These are phyloP conservation scores for Vannuccia rotundouncinata DNA, from an alignment of 2,888 invertebrate species.

Conservation along the genomic window DNA sequence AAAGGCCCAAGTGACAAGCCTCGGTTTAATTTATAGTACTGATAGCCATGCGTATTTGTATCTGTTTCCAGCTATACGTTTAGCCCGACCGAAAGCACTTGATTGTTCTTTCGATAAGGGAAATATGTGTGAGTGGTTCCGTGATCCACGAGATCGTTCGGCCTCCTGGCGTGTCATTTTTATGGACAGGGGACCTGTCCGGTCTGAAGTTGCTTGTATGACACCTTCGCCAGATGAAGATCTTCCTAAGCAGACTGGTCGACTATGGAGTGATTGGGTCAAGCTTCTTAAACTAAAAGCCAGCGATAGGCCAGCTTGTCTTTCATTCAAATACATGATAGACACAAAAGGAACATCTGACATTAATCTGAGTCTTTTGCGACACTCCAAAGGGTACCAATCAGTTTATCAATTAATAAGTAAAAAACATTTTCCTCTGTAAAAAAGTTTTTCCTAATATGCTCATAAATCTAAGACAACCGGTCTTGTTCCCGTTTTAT, in stretches of 20 bases:
- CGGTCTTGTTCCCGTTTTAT: no score
- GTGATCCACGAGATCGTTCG: constrained; percentile 32
- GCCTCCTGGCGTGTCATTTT: constrained; percentile 26
- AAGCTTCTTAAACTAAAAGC: constrained; percentile 12
- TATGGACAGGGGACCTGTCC: constrained; percentile 22
- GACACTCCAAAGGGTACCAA: constrained; percentile 11
- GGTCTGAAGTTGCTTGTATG: constrained; percentile 32
- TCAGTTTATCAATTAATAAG: no score
- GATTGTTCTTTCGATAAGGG: constrained; percentile 34
- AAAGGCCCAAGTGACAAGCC: neutral
- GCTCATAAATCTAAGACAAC: no score
- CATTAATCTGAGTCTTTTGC: neutral
- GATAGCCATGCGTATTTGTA: neutral
- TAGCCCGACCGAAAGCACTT: neutral
- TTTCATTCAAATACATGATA: neutral
- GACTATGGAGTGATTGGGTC: constrained; percentile 34
- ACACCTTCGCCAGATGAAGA: neutral
- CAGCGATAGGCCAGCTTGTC: neutral
- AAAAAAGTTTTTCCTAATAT: no score
- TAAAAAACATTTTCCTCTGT: no score
- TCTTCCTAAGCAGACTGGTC: constrained; percentile 18
- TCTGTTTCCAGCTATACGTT: neutral
- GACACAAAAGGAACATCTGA: neutral
- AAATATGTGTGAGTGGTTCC: constrained; percentile 34
- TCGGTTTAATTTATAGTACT: neutral